Base-by-base conservation (phyloP, 2,797 vertebrate species). In the Helostoma temminkii region DNA sequence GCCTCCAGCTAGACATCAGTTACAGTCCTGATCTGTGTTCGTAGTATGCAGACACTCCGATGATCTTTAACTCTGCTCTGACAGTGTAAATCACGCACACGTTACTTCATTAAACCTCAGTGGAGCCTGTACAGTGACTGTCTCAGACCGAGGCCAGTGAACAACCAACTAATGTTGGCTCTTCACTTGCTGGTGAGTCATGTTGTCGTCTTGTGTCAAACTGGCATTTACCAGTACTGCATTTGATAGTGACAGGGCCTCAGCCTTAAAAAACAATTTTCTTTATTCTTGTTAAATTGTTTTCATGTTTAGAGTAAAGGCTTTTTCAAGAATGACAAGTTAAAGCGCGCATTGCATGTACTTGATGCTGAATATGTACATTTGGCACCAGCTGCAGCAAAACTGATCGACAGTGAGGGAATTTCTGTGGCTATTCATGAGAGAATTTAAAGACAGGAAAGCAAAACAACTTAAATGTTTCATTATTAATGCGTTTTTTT, bases 321-420 rank as follows among this genome's bases (percentile, higher is more conserved):
- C 81, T 85, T 89, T 89, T 84, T 39, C 63, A 86, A 89, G 78
- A 90, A 86, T 86, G 60, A 83, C 79, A 83, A 80, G 79, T 84
- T 55, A 62, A 80, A 85, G 88, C 91, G 90, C 91, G 89, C 36
- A 83, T 66, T 92, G 92, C 90, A 93, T 93, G 92, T 80, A 70
- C 82, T 86, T 89, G 81, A 86, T 87, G 82, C 88, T 92, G 80
- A 87, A 83, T 66, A 81, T 92, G 84, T 92, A 71, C 76, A 82
- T 84, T 75, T 86, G 66, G 92, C 93, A 90, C 93, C 93, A 91
- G 94, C 93, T 96, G 96, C 94, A 94, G 95, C 95, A 96, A 95
- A 95, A 94, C 91, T 89, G 86, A 92, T 87, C 46, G 11, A 3
- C 12, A 52, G 42, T 39, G 71, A 88, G 83, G 74, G 24, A 1